Evolutionary conservation across 2,113 vertebrate species (phyloP).

Genomic region (Anolis carolinensis): DNA sequence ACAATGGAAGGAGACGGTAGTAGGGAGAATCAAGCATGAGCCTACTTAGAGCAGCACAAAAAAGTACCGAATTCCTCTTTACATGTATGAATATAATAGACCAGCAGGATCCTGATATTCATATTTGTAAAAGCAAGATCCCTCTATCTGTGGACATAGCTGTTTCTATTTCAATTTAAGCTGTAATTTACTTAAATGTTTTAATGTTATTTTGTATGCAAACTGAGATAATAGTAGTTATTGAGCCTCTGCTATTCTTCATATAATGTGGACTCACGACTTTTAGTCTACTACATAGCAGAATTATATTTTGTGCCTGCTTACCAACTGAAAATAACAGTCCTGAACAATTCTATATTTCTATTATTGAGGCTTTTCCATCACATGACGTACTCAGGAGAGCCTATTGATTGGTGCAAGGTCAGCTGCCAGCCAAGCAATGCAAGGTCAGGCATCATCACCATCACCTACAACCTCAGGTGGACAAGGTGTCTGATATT

Average conservation of each 20-base stretch:
- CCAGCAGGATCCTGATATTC: not conserved
- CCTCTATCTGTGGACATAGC: conserved; percentile 8
- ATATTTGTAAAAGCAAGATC: not conserved
- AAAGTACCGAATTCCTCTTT: no score
- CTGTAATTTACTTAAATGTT: not conserved
- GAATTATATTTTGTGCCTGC: not conserved
- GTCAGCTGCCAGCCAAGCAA: not conserved
- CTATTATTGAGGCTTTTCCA: not conserved
- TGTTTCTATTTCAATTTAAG: conserved; percentile 26
- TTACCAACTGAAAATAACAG: not conserved
- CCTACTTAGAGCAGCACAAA: no score
- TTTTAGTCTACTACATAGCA: not conserved
- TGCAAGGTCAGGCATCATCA: conserved; percentile 9
- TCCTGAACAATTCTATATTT: not conserved
- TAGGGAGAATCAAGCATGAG: no score
- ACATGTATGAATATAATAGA: no score
- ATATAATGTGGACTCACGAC: not conserved
- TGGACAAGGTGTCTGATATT: not conserved
- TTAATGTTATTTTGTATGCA: conserved; percentile 28
- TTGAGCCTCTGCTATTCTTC: not conserved
- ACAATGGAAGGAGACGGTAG: no score
- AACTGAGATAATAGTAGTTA: conserved; percentile 24
- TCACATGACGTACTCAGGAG: not conserved
- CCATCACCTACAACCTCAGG: conserved; percentile 9
- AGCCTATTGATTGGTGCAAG: conserved; percentile 11